A percentile compares a stretch with the other conserved stretches of the same genome.
phyloP scores from a whole-genome alignment of 1,140 invertebrate species.

The Globodera rostochiensis region DNA sequence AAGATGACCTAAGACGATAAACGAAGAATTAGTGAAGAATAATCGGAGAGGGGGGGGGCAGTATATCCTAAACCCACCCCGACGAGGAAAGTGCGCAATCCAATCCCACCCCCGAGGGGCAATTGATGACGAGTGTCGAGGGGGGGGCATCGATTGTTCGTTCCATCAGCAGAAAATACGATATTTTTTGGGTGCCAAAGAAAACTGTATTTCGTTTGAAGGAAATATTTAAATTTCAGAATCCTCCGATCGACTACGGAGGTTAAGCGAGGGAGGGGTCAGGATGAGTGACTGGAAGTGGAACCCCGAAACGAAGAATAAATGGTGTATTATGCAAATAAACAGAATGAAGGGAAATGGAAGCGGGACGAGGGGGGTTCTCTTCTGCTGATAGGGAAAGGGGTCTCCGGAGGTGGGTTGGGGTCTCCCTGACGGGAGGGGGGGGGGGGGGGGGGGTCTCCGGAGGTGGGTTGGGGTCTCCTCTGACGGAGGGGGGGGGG shows the following conservation, averaged over 20 bases:
- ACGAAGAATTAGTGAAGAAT: not conserved
- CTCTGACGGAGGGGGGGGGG: too few relatives aligned
- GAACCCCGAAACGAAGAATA: not conserved
- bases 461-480: too few relatives aligned
- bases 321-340: not conserved
- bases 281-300: not conserved
- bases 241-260: too few relatives aligned
- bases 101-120: not conserved
- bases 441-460: too few relatives aligned
- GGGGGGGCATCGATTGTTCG: not conserved
- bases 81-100: not conserved
- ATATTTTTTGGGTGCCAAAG: not conserved
- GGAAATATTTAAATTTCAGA: not conserved
- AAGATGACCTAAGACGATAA: not conserved
- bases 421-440: too few relatives aligned
- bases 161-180: not conserved
- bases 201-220: not conserved
- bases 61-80: not conserved
- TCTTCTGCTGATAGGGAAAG: too few relatives aligned
- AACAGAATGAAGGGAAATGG: not conserved
- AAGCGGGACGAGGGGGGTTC: not conserved
- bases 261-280: too few relatives aligned
- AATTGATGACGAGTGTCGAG: not conserved
- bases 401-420: not conserved
- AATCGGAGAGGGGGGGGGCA: not conserved